A percentile compares a stretch with the other conserved stretches of the same genome.
phyloP scores from a whole-genome alignment of 2,888 invertebrate species.

The Drosophila maculinotata region DNA sequence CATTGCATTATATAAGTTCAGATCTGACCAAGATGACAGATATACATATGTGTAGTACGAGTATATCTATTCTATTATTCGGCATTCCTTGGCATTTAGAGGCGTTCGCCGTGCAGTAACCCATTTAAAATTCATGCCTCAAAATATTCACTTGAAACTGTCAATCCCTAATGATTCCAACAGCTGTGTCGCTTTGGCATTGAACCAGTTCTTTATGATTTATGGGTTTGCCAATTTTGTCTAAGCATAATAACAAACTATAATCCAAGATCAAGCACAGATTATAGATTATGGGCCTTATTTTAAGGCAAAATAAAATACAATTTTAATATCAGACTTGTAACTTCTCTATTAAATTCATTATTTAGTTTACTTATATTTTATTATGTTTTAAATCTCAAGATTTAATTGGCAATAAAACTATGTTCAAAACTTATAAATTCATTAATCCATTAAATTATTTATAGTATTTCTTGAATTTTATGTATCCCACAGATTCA shows the following conservation, averaged over 20 bases:
- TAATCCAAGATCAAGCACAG: too few species aligned
- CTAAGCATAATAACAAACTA: neutral
- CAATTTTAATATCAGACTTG: neutral
- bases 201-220: slow-evolving; percentile 25
- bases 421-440: too few species aligned
- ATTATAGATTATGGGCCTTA: too few species aligned
- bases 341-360: too few species aligned
- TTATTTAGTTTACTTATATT: too few species aligned
- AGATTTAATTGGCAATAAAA: too few species aligned
- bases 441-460: too few species aligned
- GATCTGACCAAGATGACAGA: slow-evolving; percentile 37
- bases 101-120: slow-evolving; percentile 17
- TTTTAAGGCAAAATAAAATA: neutral
- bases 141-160: slow-evolving; percentile 50
- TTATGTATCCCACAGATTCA: too few species aligned
- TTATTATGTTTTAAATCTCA: too few species aligned
- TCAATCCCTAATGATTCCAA: slow-evolving; percentile 38
- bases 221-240: slow-evolving; percentile 13
- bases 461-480: too few species aligned
- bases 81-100: neutral
- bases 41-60: slow-evolving; percentile 7
- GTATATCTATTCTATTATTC: neutral
- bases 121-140: slow-evolving; percentile 8
- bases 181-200: slow-evolving; percentile 23
- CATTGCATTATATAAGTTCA: slow-evolving; percentile 47